Evolutionary conservation across 2,888 invertebrate genomes (phyloP).

Genomic region (Lamellibrachia columna): DNA sequence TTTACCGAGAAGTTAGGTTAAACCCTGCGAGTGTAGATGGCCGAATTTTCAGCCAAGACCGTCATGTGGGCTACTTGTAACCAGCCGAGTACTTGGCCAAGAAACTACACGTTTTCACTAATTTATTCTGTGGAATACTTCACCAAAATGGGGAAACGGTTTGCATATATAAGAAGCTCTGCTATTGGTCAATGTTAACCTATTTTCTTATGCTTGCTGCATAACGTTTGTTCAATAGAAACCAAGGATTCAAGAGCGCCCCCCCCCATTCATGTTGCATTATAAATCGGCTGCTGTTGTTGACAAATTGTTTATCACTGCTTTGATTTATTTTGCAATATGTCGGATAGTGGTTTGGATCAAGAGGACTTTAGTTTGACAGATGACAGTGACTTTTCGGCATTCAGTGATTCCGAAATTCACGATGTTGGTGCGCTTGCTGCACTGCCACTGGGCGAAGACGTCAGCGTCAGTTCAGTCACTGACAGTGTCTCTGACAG

Average conservation of each 20-base stretch:
- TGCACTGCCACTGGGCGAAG: background rate
- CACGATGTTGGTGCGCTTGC: background rate
- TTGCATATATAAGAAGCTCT: background rate
- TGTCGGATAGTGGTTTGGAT: background rate
- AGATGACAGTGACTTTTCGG: background rate
- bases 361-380: background rate
- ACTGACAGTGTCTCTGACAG: background rate
- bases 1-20: too few relatives aligned
- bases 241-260: background rate
- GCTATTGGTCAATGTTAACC: background rate
- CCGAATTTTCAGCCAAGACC: too few relatives aligned
- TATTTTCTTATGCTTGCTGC: background rate
- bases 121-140: background rate
- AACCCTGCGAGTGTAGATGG: too few relatives aligned
- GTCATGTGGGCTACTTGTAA: too few relatives aligned
- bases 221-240: background rate
- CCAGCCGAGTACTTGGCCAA: background rate
- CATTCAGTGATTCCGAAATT: background rate
- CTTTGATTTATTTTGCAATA: background rate
- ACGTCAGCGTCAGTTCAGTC: background rate
- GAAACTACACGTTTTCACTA: background rate
- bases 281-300: background rate
- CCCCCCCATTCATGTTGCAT: background rate
- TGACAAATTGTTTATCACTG: background rate
- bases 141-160: background rate